phyloP scores from a whole-genome alignment of 2,113 vertebrate genomes.

The Ornithorhynchus anatinus region DNA sequence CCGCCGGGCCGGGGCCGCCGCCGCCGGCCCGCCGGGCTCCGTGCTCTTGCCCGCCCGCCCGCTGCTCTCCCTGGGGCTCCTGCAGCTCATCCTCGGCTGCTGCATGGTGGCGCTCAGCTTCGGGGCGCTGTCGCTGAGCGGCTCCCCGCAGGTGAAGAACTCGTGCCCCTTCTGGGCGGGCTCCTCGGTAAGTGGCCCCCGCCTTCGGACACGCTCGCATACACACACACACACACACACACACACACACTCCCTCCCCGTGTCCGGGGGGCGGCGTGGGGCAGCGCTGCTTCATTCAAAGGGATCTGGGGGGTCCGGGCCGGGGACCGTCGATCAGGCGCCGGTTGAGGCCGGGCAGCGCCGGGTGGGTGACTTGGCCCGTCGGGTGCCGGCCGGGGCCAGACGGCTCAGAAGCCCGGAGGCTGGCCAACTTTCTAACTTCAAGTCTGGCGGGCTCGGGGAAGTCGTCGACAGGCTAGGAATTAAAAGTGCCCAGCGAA shows the following conservation, averaged over 20 bases:
- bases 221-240: background rate
- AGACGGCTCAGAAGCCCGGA: no score
- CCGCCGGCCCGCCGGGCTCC: slow-evolving; percentile 13
- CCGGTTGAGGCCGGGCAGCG: no score
- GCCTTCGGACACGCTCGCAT: background rate
- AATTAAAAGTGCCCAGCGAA: no score
- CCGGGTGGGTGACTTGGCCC: no score
- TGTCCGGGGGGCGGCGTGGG: background rate
- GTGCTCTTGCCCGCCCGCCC: slow-evolving; percentile 67
- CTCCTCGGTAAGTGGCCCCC: slow-evolving; percentile 77
- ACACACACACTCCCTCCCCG: background rate
- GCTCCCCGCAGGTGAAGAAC: slow-evolving; percentile 67
- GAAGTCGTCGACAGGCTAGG: no score
- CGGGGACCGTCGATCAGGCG: no score
- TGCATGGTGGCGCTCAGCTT: slow-evolving; percentile 84
- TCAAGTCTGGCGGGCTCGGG: no score
- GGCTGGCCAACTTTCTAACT: no score
- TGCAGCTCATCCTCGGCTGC: slow-evolving; percentile 84
- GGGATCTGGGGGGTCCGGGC: no score
- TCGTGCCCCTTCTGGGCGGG: slow-evolving; percentile 85
- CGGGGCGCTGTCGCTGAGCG: slow-evolving; percentile 78
- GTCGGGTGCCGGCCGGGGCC: background rate
- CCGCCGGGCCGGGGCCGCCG: slow-evolving; percentile 23
- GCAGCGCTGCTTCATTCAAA: background rate
- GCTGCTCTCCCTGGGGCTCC: slow-evolving; percentile 77